These are phyloP conservation scores for Steinernema scapterisci DNA, from an alignment of 2,888 invertebrate species.

Conservation along the genomic window DNA sequence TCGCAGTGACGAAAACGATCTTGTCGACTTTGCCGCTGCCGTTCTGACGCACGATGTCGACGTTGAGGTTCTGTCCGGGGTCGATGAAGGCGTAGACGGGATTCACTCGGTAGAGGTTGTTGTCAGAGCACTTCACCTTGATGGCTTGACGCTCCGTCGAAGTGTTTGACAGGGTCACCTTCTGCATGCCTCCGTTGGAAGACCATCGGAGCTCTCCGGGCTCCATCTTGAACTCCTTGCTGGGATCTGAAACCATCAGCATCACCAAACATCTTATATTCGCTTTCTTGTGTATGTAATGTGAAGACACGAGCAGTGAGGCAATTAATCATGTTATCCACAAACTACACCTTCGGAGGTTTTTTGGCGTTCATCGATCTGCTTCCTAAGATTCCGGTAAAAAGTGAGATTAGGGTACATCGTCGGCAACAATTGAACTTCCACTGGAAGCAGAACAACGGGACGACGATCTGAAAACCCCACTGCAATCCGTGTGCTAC, in stretches of 20 bases:
- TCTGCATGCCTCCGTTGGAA: constrained; percentile 40
- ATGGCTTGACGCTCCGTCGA: constrained; percentile 40
- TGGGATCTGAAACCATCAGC: constrained; percentile 27
- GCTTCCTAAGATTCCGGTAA: not conserved
- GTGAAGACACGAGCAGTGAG: not conserved
- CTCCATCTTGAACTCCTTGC: constrained; percentile 39
- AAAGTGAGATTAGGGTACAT: constrained; percentile 21
- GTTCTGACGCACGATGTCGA: constrained; percentile 42
- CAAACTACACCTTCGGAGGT: not conserved
- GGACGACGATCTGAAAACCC: constrained; percentile 8
- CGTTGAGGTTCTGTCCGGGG: constrained; percentile 40
- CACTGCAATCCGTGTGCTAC: not conserved
- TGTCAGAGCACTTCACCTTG: constrained; percentile 45
- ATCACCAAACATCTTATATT: not conserved
- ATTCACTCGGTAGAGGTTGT: constrained; percentile 44
- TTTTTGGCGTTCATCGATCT: not conserved
- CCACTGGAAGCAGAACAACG: constrained; percentile 15
- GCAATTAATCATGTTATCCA: not conserved
- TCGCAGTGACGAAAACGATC: constrained; percentile 41
- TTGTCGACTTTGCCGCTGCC: constrained; percentile 41
- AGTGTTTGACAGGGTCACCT: constrained; percentile 37
- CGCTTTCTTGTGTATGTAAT: not conserved
- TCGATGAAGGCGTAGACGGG: constrained; percentile 47
- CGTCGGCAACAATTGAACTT: constrained; percentile 22
- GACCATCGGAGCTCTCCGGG: constrained; percentile 41